A percentile compares a stretch with the other conserved stretches of the same genome.
These are phyloP conservation scores for Anticlea derivata DNA, from an alignment of 2,888 invertebrate species.

Conservation along the genomic window DNA sequence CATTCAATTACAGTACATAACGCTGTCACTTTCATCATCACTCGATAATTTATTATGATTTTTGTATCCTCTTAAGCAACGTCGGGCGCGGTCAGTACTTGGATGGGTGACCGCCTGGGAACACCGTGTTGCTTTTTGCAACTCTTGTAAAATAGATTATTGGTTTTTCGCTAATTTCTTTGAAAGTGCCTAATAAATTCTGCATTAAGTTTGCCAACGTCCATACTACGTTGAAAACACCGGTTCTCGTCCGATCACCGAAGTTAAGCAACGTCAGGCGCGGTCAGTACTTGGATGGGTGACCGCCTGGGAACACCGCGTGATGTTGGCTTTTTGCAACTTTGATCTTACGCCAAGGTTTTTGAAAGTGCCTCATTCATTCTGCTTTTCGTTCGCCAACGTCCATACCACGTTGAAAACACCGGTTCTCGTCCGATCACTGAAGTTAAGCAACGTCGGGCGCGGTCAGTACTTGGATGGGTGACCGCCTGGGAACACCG, in stretches of 20 bases:
- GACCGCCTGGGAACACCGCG: constrained; percentile 72
- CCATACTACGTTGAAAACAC: constrained; percentile 62
- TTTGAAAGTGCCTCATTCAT: too few species aligned
- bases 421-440: constrained; percentile 78
- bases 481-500: constrained; percentile 73
- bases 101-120: constrained; percentile 75
- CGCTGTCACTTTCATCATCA: too few species aligned
- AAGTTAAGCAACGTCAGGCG: constrained; percentile 75
- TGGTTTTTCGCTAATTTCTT: too few species aligned
- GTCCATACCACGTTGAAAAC: constrained; percentile 63
- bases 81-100: constrained; percentile 76
- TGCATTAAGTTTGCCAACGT: constrained; percentile 33
- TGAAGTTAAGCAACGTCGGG: constrained; percentile 78
- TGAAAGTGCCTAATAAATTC: too few species aligned
- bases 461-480: constrained; percentile 80
- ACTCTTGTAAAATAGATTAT: too few species aligned
- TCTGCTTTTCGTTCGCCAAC: too few species aligned
- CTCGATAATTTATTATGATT: too few species aligned
- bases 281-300: constrained; percentile 75
- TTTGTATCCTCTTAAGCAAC: too few species aligned
- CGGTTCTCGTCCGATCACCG: constrained; percentile 76
- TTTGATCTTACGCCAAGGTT: too few species aligned
- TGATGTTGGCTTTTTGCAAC: constrained; percentile 46
- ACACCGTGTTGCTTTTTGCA: too few species aligned
- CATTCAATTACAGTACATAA: too few species aligned